These are phyloP conservation scores for Phengaris alcon DNA, from an alignment of 2,888 invertebrate genomes.

Conservation along the genomic window DNA sequence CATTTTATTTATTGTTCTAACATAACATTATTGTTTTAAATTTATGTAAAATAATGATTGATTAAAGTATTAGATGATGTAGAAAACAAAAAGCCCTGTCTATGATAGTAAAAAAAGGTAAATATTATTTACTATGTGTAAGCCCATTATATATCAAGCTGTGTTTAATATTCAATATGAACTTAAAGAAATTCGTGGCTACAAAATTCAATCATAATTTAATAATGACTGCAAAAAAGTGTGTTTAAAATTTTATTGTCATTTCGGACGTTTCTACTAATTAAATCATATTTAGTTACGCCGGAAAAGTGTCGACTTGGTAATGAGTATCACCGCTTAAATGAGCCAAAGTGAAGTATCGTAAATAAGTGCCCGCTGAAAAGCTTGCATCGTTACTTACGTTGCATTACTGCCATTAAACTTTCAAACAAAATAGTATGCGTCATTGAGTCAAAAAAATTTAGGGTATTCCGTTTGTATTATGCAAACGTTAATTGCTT, in stretches of 20 bases:
- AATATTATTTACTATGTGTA: too few relatives aligned
- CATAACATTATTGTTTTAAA: too few relatives aligned
- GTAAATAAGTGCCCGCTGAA: conserved; percentile 3
- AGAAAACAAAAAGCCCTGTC: too few relatives aligned
- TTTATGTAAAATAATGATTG: too few relatives aligned
- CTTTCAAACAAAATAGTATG: background rate
- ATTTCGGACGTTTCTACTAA: conserved; percentile 6
- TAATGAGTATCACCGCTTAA: background rate
- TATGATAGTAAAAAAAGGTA: too few relatives aligned
- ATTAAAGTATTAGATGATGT: too few relatives aligned
- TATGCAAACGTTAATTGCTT: background rate
- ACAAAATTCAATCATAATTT: conserved; percentile 1
- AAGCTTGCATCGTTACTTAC: background rate
- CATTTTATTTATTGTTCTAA: too few relatives aligned
- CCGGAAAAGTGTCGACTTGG: conserved; percentile 4
- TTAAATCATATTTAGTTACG: background rate
- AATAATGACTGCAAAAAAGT: background rate
- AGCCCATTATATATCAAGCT: too few relatives aligned
- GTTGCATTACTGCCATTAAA: background rate
- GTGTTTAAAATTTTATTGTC: background rate
- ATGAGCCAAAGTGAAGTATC: background rate
- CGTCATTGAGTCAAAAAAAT: background rate
- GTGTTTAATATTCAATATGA: too few relatives aligned
- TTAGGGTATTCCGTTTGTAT: background rate
- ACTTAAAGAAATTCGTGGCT: background rate